Percentiles rank a stretch among this genome's conserved stretches.
phyloP scores from a whole-genome alignment of 2,113 vertebrate genomes.

The Hippotragus niger region DNA sequence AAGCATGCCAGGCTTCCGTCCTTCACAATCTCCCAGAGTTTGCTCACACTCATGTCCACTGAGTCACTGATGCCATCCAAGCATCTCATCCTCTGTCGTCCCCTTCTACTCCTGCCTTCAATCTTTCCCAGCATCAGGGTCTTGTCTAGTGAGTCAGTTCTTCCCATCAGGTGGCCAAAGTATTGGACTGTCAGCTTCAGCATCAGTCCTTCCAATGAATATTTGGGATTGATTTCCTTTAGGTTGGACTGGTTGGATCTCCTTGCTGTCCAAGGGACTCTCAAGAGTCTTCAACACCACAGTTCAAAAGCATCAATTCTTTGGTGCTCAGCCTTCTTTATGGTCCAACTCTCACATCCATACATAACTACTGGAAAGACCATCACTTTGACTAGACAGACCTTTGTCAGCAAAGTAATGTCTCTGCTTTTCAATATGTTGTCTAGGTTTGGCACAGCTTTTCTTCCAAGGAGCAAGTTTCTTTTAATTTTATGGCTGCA shows the following conservation, averaged over 20 bases:
- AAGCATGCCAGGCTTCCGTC: not conserved
- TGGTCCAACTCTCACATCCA: not conserved
- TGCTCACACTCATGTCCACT: not conserved
- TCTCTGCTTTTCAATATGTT: not conserved
- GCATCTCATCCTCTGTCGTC: not conserved
- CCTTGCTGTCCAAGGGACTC: not conserved
- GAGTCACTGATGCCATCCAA: not conserved
- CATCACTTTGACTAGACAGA: fast-evolving
- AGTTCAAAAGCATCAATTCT: not conserved
- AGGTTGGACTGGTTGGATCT: not conserved
- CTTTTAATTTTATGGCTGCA: not conserved
- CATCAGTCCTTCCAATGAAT: not conserved
- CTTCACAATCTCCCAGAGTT: not conserved
- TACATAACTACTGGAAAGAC: not conserved
- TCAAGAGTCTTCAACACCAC: not conserved
- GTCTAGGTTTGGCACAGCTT: not conserved
- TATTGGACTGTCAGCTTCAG: not conserved
- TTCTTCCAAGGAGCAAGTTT: not conserved
- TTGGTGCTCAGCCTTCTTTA: not conserved
- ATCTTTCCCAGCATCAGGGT: not conserved
- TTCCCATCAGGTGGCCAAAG: not conserved
- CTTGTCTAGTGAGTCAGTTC: not conserved
- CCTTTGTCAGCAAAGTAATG: not conserved
- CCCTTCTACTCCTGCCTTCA: not conserved
- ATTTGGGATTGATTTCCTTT: fast-evolving